Conservation (phyloP, 2,113 vertebrate species). For the human (Homo sapiens) region GRCh38 chr11:96048001-96048500, state of each 20-base stretch:
- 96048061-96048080: background rate
- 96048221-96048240: background rate
- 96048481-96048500: slow-evolving; percentile 75
- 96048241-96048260: background rate
- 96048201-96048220: background rate
- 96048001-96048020: background rate
- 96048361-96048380: slow-evolving; percentile 22
- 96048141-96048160: background rate
- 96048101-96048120: background rate
- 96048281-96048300: background rate
- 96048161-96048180: background rate
- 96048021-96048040: background rate
- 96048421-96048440: slow-evolving; percentile 68
- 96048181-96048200: background rate
- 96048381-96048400: slow-evolving; percentile 52
- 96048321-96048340: slow-evolving; percentile 25
- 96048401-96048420: slow-evolving; percentile 50
- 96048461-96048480: slow-evolving; percentile 54
- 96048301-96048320: background rate
- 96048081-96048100: background rate
- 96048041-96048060: background rate
- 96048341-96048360: slow-evolving; percentile 51
- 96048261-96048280: slow-evolving; percentile 40
- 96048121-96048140: background rate
- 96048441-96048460: slow-evolving; percentile 67